Evolutionary conservation across 2,113 vertebrate species (phyloP).

Genomic region (Pseudonaja textilis): DNA sequence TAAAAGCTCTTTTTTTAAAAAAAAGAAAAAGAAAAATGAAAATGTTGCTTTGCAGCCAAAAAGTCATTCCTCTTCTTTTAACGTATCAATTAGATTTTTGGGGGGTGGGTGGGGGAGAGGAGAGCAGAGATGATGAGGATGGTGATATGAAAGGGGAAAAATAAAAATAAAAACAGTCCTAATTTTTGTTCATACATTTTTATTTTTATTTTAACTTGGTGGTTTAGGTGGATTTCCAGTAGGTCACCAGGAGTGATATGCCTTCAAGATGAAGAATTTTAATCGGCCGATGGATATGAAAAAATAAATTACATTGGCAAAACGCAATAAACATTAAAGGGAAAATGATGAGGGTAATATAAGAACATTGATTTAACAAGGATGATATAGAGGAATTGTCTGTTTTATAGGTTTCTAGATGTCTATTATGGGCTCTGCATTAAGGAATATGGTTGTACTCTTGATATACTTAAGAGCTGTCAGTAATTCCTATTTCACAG

Average conservation of each 20-base stretch:
- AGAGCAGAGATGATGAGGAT: background rate
- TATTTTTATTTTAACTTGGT: conserved; percentile 47
- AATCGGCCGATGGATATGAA: conserved; percentile 79
- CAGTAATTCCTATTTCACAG: conserved; percentile 84
- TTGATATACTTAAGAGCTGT: conserved; percentile 80
- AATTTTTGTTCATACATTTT: conserved; percentile 27
- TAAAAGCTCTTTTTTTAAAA: background rate
- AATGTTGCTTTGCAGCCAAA: background rate
- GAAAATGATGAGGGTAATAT: conserved; percentile 86
- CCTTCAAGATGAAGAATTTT: conserved; percentile 80
- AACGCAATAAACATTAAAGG: conserved; percentile 85
- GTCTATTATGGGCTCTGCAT: conserved; percentile 81
- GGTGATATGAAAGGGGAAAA: background rate
- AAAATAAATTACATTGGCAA: conserved; percentile 82
- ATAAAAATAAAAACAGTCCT: background rate
- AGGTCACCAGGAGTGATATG: conserved; percentile 74
- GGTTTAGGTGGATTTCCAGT: conserved; percentile 71
- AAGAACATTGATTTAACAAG: conserved; percentile 86
- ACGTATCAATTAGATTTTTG: background rate
- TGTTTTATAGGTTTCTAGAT: conserved; percentile 83
- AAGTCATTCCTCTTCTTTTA: background rate
- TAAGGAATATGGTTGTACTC: conserved; percentile 78
- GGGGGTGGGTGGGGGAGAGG: background rate
- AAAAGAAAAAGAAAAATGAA: background rate
- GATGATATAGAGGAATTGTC: conserved; percentile 84